Evolutionary conservation across 2,113 vertebrate genomes (phyloP).

Genomic region (Rhabdomys dilectus): DNA sequence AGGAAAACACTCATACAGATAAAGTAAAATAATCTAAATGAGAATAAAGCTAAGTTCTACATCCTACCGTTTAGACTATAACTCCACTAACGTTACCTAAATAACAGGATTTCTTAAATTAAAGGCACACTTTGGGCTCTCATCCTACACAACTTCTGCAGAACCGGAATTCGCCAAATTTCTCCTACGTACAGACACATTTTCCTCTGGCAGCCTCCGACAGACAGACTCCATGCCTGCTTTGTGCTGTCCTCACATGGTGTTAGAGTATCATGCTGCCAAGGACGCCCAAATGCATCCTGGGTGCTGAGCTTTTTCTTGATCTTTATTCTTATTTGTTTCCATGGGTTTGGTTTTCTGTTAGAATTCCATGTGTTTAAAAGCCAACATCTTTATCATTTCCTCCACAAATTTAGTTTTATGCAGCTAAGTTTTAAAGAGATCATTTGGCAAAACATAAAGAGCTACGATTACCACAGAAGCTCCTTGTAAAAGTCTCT

Average conservation of each 20-base stretch:
- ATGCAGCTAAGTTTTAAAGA: conserved; percentile 22
- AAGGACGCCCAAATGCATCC: neutral
- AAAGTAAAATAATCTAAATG: neutral
- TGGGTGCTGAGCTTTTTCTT: neutral
- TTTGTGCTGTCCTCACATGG: neutral
- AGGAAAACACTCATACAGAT: neutral
- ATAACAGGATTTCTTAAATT: conserved; percentile 27
- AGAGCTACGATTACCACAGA: neutral
- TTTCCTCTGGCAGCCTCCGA: neutral
- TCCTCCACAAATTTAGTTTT: conserved; percentile 13
- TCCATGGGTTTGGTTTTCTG: neutral
- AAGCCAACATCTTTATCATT: neutral
- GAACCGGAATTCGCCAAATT: neutral
- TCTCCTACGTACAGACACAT: neutral
- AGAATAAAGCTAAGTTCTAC: neutral
- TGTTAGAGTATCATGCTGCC: neutral
- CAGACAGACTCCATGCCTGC: neutral
- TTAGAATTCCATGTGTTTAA: neutral
- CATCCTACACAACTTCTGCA: neutral
- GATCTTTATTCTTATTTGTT: neutral
- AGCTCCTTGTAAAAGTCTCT: neutral
- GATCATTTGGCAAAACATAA: conserved; percentile 17
- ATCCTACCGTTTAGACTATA: neutral
- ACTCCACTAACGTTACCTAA: neutral
- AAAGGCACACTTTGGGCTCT: neutral